Percentiles rank a stretch among this genome's conserved stretches.
Evolutionary conservation across 2,113 vertebrate genomes (phyloP).

Genomic region (Cyphomyrus plagiostoma): DNA sequence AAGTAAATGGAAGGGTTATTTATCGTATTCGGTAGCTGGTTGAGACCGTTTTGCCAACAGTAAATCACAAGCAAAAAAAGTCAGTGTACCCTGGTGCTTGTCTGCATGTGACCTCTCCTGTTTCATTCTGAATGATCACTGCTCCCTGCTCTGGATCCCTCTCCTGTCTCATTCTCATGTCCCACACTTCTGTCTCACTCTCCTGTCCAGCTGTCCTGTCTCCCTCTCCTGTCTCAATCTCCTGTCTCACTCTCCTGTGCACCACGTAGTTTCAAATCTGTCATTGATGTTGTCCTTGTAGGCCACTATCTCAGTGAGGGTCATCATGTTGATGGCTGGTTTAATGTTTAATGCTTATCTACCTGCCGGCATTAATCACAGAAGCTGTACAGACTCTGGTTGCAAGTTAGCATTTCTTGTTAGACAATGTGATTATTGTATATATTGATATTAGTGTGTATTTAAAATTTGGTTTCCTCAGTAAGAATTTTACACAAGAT

Average conservation of each 20-base stretch:
- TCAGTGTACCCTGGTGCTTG: too few relatives aligned
- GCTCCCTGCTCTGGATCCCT: background rate
- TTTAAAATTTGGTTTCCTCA: background rate
- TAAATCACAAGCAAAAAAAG: too few relatives aligned
- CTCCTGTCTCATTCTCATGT: background rate
- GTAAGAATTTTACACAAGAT: background rate
- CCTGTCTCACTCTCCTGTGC: background rate
- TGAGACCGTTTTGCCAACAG: background rate
- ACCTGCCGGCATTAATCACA: background rate
- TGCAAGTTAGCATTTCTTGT: background rate
- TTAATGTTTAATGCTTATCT: constrained; percentile 21
- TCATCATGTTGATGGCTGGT: background rate
- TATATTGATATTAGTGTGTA: background rate
- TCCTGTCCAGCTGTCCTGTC: background rate
- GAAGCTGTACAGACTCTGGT: background rate
- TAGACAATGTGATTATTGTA: background rate
- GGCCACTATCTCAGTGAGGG: background rate
- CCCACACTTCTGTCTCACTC: background rate
- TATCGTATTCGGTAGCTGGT: background rate
- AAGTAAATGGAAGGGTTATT: background rate
- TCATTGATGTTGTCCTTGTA: background rate
- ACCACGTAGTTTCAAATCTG: background rate
- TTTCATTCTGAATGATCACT: background rate
- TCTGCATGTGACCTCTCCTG: background rate
- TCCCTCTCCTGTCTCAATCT: background rate